These are phyloP conservation scores for Corythoichthys intestinalis DNA, from an alignment of 2,113 vertebrate species.

Conservation along the genomic window DNA sequence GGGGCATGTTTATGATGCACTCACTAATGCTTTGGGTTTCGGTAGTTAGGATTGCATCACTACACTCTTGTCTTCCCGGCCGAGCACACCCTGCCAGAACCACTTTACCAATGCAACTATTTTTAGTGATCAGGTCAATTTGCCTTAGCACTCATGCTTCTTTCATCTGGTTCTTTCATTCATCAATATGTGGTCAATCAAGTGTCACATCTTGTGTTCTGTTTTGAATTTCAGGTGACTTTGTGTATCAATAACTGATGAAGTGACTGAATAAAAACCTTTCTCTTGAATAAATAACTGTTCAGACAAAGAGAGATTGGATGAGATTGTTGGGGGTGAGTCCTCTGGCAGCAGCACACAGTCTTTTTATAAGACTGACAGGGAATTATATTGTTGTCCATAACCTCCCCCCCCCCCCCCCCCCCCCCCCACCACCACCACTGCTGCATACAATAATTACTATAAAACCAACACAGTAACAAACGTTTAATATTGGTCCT, in stretches of 20 bases:
- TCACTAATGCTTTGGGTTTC: slow-evolving; percentile 2
- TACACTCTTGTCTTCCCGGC: slow-evolving; percentile 12
- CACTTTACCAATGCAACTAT: slow-evolving; percentile 37
- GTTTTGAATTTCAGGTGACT: slow-evolving; percentile 32
- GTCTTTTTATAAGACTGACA: slow-evolving; percentile 64
- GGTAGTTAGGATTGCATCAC: neutral
- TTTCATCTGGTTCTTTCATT: slow-evolving; percentile 32
- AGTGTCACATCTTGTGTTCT: slow-evolving; percentile 50
- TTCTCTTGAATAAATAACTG: slow-evolving; percentile 15
- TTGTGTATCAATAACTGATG: slow-evolving; percentile 22
- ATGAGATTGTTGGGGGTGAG: slow-evolving; percentile 7
- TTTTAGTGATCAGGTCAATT: slow-evolving; percentile 59
- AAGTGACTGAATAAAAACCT: slow-evolving; percentile 44
- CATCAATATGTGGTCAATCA: slow-evolving; percentile 53
- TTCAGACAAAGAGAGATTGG: slow-evolving; percentile 6
- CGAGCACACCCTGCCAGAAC: slow-evolving; percentile 33
- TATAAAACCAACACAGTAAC: slow-evolving; percentile 25
- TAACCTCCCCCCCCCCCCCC: slow-evolving; percentile 35
- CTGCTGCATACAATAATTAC: slow-evolving; percentile 50
- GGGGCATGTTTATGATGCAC: slow-evolving; percentile 11
- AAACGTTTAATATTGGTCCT: slow-evolving; percentile 9
- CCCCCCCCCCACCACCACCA: no score
- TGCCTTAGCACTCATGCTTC: slow-evolving; percentile 35
- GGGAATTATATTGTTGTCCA: slow-evolving; percentile 39
- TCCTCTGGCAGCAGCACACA: slow-evolving; percentile 13